phyloP scores from a whole-genome alignment of 2,113 vertebrate genomes.

The Dolichallabes microphthalmus region DNA sequence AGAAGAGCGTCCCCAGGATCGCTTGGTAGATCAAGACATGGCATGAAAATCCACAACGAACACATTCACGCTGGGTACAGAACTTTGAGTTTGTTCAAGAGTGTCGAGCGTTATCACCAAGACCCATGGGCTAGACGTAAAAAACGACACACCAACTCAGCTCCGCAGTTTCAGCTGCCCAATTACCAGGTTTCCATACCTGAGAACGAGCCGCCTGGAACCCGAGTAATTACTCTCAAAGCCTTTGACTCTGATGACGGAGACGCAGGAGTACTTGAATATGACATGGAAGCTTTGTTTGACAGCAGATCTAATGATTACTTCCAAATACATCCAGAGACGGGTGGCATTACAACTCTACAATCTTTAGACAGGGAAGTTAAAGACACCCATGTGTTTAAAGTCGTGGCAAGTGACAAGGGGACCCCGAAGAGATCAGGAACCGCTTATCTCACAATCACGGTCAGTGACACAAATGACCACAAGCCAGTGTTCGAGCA shows the following conservation, averaged over 20 bases:
- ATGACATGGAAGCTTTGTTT: conserved; percentile 83
- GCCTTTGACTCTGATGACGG: conserved; percentile 79
- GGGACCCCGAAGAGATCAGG: conserved; percentile 75
- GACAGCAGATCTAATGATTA: conserved; percentile 81
- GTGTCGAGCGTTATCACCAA: not conserved
- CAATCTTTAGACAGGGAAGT: conserved; percentile 82
- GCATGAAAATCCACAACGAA: not conserved
- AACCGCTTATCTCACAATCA: conserved; percentile 80
- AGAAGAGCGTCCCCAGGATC: not conserved
- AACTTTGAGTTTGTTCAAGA: not conserved
- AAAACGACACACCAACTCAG: conserved; percentile 70
- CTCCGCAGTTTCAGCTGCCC: conserved; percentile 82
- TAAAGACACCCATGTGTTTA: conserved; percentile 86
- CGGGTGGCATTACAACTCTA: conserved; percentile 75
- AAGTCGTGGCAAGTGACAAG: conserved; percentile 78
- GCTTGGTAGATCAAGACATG: not conserved
- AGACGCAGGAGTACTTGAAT: conserved; percentile 76
- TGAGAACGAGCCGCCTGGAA: conserved; percentile 83
- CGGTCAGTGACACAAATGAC: conserved; percentile 85
- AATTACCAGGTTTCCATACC: conserved; percentile 86
- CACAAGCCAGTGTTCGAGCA: conserved; percentile 82
- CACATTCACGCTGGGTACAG: not conserved
- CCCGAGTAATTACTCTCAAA: conserved; percentile 76
- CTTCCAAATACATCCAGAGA: conserved; percentile 76
- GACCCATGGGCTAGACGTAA: conserved; percentile 54